Evolutionary conservation across 2,888 invertebrate species (phyloP), one percentile per base, ranked within the genome.

Genomic region (Sarcophaga carnaria): DNA sequence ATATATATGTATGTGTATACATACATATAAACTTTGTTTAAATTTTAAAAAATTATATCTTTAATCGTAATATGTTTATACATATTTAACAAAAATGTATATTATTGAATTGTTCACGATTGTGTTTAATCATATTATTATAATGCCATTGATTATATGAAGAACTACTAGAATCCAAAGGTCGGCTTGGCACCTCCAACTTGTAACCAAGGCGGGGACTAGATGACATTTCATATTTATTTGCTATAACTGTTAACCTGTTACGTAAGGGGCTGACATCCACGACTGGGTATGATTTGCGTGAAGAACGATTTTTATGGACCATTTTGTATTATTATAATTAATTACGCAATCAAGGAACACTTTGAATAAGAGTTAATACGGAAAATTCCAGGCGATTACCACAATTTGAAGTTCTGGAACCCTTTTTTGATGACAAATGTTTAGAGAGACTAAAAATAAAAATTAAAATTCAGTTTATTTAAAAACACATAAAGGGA

Each of bases 321-420:
- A 93, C 93, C 93, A 93, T 93, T 85, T 90, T 92, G 83, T 83
- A 45, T 27, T 27, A 72, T 64, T 45, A 45, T 60, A 10, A 59
- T 60, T 63, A 60, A 45, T 22, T 47, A 14, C 17, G 54, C 8
- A 88, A 78, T 96, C 97, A 97, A 89, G 97, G 97, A 88, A 97
- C 97, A 96, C 96, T 97, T 93, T 97, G 97, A 75, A 97, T 94
- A 92, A 96, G 96, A 74, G 97, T 97, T 71, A 97, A 95, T 66
- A 97, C 97, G 91, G 96, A 95, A 93, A 97, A 96, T 95, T 97
- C 97, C 94, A 97, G 94, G 85, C 96, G 95, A 94, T 97, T 97
- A 89, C 96, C 97, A 93, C 97, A 95, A 94, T 97, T 97, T 90
- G 97, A 97, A 89, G 96, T 95, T 91, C 97, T 96, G 91, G 97